Evolutionary conservation across 2,113 vertebrate species (phyloP).

Genomic region (Panthera leo): DNA sequence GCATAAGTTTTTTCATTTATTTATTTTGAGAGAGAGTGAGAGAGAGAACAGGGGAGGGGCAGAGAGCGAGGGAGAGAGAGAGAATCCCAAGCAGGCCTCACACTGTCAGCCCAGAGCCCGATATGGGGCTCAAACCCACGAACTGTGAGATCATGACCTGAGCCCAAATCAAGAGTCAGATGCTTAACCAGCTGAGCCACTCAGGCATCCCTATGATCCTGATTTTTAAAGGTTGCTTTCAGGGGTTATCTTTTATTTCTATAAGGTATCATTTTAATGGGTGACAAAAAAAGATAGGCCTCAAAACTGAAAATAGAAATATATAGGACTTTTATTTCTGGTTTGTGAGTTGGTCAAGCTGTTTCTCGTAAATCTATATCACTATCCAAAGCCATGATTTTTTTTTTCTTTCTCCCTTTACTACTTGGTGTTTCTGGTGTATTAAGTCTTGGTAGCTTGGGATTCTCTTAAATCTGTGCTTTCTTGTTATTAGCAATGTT

Average conservation of each 20-base stretch:
- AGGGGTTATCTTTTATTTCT: neutral
- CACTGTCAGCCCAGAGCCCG: too few relatives aligned
- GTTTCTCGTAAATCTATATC: neutral
- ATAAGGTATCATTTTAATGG: neutral
- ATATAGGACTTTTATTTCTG: neutral
- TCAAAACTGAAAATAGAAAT: slow-evolving; percentile 7
- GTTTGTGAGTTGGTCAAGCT: neutral
- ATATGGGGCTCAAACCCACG: too few relatives aligned
- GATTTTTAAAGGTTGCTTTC: neutral
- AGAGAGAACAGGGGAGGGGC: too few relatives aligned
- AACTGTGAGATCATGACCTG: too few relatives aligned
- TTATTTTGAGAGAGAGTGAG: too few relatives aligned
- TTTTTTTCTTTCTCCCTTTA: neutral
- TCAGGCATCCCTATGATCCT: neutral
- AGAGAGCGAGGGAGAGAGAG: too few relatives aligned
- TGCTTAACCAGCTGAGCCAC: too few relatives aligned
- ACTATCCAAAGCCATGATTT: neutral
- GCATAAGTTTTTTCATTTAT: neutral
- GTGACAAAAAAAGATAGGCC: neutral
- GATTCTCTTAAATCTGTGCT: neutral
- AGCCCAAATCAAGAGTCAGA: too few relatives aligned
- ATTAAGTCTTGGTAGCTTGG: neutral
- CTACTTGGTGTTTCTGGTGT: neutral
- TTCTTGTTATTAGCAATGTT: slow-evolving; percentile 1
- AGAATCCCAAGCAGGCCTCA: too few relatives aligned